Conservation (phyloP, 2,113 vertebrate species). For the Lophura nycthemera region DNA sequence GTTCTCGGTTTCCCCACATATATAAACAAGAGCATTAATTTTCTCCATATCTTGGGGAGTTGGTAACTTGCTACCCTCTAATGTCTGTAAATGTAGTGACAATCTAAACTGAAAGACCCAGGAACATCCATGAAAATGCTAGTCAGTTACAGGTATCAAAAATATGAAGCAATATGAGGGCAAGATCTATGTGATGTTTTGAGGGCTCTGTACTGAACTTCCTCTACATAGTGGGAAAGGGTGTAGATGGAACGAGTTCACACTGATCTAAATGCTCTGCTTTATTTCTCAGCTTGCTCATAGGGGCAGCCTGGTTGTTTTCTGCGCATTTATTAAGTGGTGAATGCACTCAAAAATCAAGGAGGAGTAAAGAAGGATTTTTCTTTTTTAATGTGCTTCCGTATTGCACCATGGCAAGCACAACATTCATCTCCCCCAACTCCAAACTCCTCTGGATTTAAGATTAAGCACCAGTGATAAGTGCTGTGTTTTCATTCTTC, state of each 20-base stretch:
- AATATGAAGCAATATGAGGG: neutral
- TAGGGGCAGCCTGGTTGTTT: neutral
- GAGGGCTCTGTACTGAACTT: neutral
- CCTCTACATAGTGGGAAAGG: neutral
- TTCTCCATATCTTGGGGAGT: neutral
- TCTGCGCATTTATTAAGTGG: neutral
- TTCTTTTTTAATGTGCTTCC: neutral
- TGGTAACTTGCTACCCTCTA: neutral
- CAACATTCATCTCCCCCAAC: neutral
- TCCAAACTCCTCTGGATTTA: constrained; percentile 29
- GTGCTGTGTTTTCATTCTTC: constrained; percentile 37
- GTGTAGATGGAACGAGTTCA: neutral
- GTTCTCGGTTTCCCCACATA: neutral
- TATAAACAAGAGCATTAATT: neutral
- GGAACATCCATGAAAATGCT: neutral
- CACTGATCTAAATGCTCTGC: neutral
- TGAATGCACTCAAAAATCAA: neutral
- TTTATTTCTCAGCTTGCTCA: neutral
- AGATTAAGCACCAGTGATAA: constrained; percentile 23
- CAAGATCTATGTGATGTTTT: neutral
- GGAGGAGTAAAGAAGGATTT: neutral
- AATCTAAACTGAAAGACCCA: neutral
- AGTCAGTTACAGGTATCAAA: neutral
- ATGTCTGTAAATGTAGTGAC: neutral
- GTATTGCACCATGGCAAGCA: neutral